Conservation (phyloP, 2,888 invertebrate species). For the Eubasilissa splendida region DNA sequence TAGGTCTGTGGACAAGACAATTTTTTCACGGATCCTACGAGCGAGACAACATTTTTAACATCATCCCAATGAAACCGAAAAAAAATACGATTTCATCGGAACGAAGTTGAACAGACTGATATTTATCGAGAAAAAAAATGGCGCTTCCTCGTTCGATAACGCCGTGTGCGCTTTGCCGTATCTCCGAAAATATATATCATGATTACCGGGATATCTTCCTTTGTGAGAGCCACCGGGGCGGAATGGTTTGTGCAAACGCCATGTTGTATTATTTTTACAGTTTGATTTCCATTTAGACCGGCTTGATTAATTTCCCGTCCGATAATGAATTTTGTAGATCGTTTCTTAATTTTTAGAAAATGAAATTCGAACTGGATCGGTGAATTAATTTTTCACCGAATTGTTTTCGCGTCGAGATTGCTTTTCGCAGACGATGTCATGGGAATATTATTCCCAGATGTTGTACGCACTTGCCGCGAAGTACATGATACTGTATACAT, state of each 20-base stretch:
- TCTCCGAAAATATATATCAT: background rate
- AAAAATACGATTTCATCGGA: background rate
- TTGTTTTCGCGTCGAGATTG: too few relatives aligned
- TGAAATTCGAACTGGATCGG: too few relatives aligned
- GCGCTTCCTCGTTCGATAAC: background rate
- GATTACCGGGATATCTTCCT: slow-evolving; percentile 7
- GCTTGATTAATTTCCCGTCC: slow-evolving; percentile 4
- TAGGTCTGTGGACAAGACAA: too few relatives aligned
- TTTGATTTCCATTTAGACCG: slow-evolving; percentile 18
- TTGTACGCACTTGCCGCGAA: too few relatives aligned
- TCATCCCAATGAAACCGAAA: background rate
- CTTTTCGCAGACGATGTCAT: too few relatives aligned
- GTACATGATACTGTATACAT: too few relatives aligned
- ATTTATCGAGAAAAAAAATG: background rate
- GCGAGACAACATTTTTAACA: too few relatives aligned
- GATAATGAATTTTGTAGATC: too few relatives aligned
- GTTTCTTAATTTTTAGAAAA: too few relatives aligned
- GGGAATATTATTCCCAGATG: too few relatives aligned
- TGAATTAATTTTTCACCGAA: too few relatives aligned
- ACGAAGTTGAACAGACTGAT: background rate
- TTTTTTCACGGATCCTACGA: too few relatives aligned
- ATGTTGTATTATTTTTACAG: slow-evolving; percentile 12
- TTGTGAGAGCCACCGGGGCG: slow-evolving; percentile 17
- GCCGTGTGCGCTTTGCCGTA: background rate
- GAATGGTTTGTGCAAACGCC: slow-evolving; percentile 17